These are phyloP conservation scores for Limnephilus marmoratus DNA, from an alignment of 2,888 invertebrate species.

Conservation along the genomic window DNA sequence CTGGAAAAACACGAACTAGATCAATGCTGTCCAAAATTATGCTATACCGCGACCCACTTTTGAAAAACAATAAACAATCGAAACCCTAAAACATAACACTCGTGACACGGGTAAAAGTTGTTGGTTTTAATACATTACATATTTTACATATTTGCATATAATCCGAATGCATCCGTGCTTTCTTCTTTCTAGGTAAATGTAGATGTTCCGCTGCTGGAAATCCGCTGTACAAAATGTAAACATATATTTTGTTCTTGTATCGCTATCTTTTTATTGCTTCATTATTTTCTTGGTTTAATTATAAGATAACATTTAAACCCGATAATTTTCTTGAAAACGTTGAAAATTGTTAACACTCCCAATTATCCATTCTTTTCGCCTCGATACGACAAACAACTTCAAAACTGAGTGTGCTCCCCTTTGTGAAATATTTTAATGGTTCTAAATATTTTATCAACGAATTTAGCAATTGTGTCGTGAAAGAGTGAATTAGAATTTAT, in stretches of 20 bases:
- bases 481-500: background rate
- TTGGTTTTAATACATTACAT: background rate
- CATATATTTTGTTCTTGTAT: too few relatives aligned
- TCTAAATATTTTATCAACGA: background rate
- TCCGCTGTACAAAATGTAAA: too few relatives aligned
- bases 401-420: background rate
- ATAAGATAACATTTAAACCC: background rate
- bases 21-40: background rate
- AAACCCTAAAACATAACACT: background rate
- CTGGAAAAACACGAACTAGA: background rate
- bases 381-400: background rate
- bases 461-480: background rate
- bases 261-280: background rate
- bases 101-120: background rate
- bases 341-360: background rate
- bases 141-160: too few relatives aligned
- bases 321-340: background rate
- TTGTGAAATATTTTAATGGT: background rate
- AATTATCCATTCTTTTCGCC: background rate
- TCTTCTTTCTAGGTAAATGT: too few relatives aligned
- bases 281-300: background rate
- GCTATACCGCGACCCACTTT: background rate
- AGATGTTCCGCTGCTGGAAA: too few relatives aligned
- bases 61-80: background rate
- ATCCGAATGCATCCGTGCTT: too few relatives aligned